These are phyloP conservation scores for Scelioninae gen. 2 DNA, from an alignment of 2,888 invertebrate genomes.

Conservation along the genomic window DNA sequence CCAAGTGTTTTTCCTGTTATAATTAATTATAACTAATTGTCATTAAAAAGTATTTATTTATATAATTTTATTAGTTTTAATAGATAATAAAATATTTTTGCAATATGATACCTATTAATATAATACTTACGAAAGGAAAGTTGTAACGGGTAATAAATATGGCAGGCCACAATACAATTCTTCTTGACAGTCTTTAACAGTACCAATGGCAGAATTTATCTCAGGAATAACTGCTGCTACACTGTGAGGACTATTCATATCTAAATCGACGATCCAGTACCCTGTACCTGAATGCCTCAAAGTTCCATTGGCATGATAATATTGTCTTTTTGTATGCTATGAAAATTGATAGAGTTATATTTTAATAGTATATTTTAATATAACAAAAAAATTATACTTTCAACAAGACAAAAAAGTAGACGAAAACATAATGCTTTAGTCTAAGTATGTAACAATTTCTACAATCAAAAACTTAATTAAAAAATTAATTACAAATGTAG, in stretches of 20 bases:
- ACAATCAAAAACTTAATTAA: too few relatives aligned
- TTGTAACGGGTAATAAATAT: constrained; percentile 85
- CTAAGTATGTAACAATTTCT: too few relatives aligned
- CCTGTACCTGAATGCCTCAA: constrained; percentile 77
- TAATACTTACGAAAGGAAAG: constrained; percentile 78
- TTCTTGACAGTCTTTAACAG: constrained; percentile 78
- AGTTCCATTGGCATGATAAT: constrained; percentile 77
- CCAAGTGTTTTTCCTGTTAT: constrained; percentile 78
- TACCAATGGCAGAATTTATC: constrained; percentile 75
- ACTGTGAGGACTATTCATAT: constrained; percentile 82
- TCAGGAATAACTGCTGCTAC: constrained; percentile 78
- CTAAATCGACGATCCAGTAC: constrained; percentile 86
- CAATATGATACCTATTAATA: background rate
- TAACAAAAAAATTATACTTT: too few relatives aligned
- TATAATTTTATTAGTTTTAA: too few relatives aligned
- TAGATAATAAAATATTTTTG: background rate
- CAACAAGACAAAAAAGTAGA: too few relatives aligned
- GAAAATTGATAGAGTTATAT: too few relatives aligned
- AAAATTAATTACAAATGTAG: too few relatives aligned
- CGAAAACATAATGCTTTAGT: too few relatives aligned
- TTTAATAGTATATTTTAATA: too few relatives aligned
- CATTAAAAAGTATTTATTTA: too few relatives aligned
- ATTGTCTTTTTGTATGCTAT: constrained; percentile 81
- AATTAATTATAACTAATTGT: too few relatives aligned
- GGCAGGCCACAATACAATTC: constrained; percentile 87